Conservation (phyloP, 2,888 invertebrate genomes). For the Eubasilissa splendida region DNA sequence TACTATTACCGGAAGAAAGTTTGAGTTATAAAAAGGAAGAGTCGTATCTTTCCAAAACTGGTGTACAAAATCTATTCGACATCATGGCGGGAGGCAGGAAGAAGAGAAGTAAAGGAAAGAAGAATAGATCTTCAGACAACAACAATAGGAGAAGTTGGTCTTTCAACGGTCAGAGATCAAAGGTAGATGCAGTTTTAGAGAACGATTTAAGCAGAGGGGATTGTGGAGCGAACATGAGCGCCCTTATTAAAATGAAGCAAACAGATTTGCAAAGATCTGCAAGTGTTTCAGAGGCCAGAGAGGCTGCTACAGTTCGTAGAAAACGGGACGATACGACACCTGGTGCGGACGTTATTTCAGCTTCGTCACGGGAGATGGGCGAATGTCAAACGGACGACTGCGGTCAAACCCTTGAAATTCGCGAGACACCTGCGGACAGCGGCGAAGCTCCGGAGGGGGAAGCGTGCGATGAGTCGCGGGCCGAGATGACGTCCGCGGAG, state of each 20-base stretch:
- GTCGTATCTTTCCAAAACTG: conserved; percentile 62
- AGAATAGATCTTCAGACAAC: conserved; percentile 59
- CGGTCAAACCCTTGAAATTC: not conserved
- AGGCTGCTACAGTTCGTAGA: not conserved
- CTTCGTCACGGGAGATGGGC: not conserved
- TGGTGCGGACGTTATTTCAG: not conserved
- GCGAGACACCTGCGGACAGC: conserved; percentile 35
- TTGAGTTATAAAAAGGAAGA: conserved; percentile 49
- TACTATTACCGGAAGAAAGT: conserved; percentile 50
- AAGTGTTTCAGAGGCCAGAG: conserved; percentile 22
- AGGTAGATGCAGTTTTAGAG: conserved; percentile 24
- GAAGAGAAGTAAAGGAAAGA: conserved; percentile 62
- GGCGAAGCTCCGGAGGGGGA: not conserved
- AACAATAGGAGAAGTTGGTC: conserved; percentile 54
- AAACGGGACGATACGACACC: not conserved
- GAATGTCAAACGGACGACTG: conserved; percentile 15
- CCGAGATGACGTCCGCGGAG: conserved; percentile 29
- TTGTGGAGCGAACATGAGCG: not conserved
- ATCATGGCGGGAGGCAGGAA: conserved; percentile 69
- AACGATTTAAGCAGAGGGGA: not conserved
- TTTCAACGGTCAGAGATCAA: conserved; percentile 47
- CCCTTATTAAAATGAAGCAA: not conserved
- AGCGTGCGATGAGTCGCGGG: conserved; percentile 11
- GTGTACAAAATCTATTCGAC: conserved; percentile 66
- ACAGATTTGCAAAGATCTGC: conserved; percentile 34